phyloP scores from a whole-genome alignment of 2,797 vertebrate genomes.

The Peromyscus eremicus region DNA sequence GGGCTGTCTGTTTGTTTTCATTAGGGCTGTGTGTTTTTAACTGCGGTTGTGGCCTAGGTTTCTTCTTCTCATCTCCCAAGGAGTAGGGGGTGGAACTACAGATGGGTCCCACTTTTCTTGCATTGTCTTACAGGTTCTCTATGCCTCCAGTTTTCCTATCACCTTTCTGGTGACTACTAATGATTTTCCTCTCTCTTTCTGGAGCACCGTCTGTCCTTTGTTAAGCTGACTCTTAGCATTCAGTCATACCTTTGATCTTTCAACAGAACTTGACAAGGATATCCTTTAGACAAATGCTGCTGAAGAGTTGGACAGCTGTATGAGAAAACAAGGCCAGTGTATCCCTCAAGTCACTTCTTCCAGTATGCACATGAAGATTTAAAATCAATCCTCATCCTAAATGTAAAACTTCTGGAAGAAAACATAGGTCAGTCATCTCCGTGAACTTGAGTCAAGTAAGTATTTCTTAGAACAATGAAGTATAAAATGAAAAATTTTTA shows the following conservation, averaged over 20 bases:
- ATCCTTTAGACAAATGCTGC: neutral
- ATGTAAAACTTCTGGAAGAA: neutral
- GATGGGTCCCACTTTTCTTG: neutral
- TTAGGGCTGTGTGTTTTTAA: neutral
- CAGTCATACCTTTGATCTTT: neutral
- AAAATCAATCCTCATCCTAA: neutral
- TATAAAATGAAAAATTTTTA: neutral
- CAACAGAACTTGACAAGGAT: neutral
- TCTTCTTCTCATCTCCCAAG: neutral
- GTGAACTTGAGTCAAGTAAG: neutral
- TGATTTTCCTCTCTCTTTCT: neutral
- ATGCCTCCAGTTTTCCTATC: neutral
- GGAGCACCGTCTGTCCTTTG: neutral
- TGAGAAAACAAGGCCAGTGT: neutral
- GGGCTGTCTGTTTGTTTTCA: neutral
- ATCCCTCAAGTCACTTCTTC: neutral
- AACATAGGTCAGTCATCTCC: neutral
- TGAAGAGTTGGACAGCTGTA: neutral
- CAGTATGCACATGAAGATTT: neutral
- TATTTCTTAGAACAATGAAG: neutral
- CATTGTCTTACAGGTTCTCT: neutral
- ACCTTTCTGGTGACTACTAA: neutral
- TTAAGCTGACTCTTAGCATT: neutral
- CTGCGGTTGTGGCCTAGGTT: neutral
- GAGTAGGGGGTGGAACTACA: neutral